Conservation (phyloP, 2,888 invertebrate genomes). For the Gandaritis pyraliata region DNA sequence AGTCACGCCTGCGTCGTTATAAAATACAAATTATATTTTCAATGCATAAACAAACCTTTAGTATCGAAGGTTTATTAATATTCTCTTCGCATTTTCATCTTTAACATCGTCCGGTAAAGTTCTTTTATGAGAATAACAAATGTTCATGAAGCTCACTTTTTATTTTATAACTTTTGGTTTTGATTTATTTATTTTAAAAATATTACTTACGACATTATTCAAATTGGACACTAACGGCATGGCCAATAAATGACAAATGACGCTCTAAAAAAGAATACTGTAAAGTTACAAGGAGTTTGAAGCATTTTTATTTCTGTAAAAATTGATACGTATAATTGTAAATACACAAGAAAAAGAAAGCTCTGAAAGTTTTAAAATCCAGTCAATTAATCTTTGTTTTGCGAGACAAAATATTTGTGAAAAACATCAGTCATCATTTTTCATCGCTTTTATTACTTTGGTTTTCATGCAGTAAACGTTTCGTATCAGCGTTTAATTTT, state of each 20-base stretch:
- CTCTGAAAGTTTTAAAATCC: conserved; percentile 3
- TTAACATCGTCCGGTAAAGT: conserved; percentile 10
- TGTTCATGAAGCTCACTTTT: conserved; percentile 16
- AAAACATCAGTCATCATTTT: conserved; percentile 32
- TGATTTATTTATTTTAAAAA: not conserved
- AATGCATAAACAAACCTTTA: conserved; percentile 27
- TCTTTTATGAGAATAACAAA: conserved; percentile 12
- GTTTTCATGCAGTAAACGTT: conserved; percentile 19
- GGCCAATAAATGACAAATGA: no score
- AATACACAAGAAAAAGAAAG: not conserved
- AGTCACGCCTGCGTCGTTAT: conserved; percentile 28
- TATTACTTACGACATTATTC: no score
- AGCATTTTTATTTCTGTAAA: not conserved
- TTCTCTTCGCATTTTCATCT: conserved; percentile 16
- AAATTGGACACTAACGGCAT: no score
- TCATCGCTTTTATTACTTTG: conserved; percentile 32
- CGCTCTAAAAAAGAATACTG: no score
- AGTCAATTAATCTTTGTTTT: conserved; percentile 37
- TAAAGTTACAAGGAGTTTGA: no score
- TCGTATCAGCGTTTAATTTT: not conserved
- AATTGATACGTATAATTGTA: not conserved
- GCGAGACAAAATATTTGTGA: conserved; percentile 31
- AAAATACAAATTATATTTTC: conserved; percentile 33
- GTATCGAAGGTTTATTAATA: conserved; percentile 19
- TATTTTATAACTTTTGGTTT: not conserved